Evolutionary conservation across 2,888 invertebrate species (phyloP), one percentile per base, ranked within the genome.

Genomic region (Tillus elongatus): DNA sequence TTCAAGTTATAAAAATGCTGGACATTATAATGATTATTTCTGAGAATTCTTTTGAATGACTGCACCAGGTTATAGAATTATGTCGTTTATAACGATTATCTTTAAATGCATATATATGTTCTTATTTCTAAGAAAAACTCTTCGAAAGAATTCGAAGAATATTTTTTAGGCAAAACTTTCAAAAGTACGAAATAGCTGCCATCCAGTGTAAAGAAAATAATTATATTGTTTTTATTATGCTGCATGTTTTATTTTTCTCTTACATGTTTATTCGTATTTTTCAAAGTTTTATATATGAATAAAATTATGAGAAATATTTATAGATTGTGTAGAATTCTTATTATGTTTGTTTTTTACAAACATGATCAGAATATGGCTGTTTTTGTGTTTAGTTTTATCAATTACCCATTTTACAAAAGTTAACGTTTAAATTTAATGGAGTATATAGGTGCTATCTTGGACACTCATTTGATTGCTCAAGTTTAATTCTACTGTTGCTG

Each of bases 181-280:
- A 49, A 54, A 56, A 56, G 56, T 56, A 54, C 56, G 53, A 53
- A 53, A 39, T 42, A 46, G 45, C 51, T 54, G 53, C 56, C 57
- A 57, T 57, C 55, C 56, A 56, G 40, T 45, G 39, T 32, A 26
- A 32, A 42, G 35, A 35, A 42, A 43, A 35, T n/a, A n/a, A n/a
- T 36, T 44, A 41, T 39, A 28, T 30, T 37, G 31, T 26, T 9
- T 13, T 44, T 41, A 39, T 10, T 12, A 3, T 19, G n/a, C 6
- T 19, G 24, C n/a, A 19, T 19, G 24, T 8, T 19, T 19, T 19
- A 19, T 8, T 19, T 19, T 19, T 19, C n/a, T 46, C 43, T 52
- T 41, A 43, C 39, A 45, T 47, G 35, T 44, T 56, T 53, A 19
- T 19, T 19, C 24, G 56, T 56, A 56, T 53, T 56, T 56, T 56